phyloP scores from a whole-genome alignment of 2,888 invertebrate genomes.

The Eumerus sabulonum region DNA sequence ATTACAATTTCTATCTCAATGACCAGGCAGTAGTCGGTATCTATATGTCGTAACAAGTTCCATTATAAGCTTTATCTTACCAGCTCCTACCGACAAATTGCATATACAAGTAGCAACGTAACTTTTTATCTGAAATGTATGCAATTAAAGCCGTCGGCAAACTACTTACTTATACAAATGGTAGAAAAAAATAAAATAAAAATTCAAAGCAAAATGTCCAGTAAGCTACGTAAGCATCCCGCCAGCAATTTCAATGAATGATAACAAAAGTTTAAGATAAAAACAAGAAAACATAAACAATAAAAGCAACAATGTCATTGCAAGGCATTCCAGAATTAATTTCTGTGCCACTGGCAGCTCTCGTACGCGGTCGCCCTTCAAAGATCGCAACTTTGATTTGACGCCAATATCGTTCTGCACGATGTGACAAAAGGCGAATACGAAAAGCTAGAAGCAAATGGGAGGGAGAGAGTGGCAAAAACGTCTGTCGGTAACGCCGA shows the following conservation, averaged over 20 bases:
- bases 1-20: no score
- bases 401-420: slow-evolving; percentile 50
- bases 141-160: not conserved
- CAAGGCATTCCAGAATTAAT: slow-evolving; percentile 58
- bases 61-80: no score
- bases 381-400: slow-evolving; percentile 63
- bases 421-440: slow-evolving; percentile 27
- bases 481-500: slow-evolving; percentile 48
- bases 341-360: slow-evolving; percentile 54
- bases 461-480: not conserved
- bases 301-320: slow-evolving; percentile 14
- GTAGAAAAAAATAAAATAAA: no score
- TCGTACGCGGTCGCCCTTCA: slow-evolving; percentile 55
- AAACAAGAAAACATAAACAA: slow-evolving; percentile 26
- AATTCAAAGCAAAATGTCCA: slow-evolving; percentile 13
- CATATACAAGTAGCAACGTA: no score
- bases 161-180: no score
- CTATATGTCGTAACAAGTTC: no score
- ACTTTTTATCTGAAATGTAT: slow-evolving; percentile 31
- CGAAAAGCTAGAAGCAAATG: not conserved
- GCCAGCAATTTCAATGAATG: slow-evolving; percentile 46
- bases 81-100: no score
- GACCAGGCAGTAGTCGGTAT: no score
- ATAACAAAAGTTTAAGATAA: slow-evolving; percentile 56
- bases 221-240: slow-evolving; percentile 45